These are phyloP conservation scores for Rhincodon typus DNA, from an alignment of 2,797 vertebrate species.

Conservation along the genomic window DNA sequence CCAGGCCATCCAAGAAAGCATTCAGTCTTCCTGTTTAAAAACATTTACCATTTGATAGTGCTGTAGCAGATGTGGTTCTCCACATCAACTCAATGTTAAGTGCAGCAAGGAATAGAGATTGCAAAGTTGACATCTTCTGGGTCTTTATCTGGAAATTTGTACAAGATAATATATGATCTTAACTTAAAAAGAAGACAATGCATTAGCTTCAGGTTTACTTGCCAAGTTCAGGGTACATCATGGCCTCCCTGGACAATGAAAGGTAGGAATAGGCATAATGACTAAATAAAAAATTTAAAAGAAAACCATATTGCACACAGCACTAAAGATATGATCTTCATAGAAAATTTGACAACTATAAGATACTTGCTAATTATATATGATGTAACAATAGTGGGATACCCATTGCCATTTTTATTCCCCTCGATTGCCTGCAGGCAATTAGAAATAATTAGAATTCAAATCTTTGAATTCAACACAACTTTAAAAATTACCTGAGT, in stretches of 20 bases:
- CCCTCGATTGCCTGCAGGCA: background rate
- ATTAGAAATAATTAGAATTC: background rate
- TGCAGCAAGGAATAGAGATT: background rate
- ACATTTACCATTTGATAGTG: background rate
- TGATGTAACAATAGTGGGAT: background rate
- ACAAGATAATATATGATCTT: slow-evolving; percentile 3
- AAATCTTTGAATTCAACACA: background rate
- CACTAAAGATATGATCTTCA: background rate
- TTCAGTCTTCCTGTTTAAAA: slow-evolving; percentile 8
- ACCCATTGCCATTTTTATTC: background rate
- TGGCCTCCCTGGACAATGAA: background rate
- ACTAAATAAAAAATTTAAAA: background rate
- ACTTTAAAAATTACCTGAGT: background rate
- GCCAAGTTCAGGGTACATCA: background rate
- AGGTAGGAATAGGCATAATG: background rate
- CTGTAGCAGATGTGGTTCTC: background rate
- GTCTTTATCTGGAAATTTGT: background rate
- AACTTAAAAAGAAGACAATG: background rate
- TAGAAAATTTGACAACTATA: background rate
- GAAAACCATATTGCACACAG: background rate
- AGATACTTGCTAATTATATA: background rate
- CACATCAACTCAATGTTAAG: background rate
- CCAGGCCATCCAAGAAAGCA: background rate
- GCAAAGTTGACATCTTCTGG: background rate
- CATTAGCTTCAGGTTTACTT: background rate